Conservation (phyloP, 1,140 invertebrate species). For the Linepithema humile region DNA sequence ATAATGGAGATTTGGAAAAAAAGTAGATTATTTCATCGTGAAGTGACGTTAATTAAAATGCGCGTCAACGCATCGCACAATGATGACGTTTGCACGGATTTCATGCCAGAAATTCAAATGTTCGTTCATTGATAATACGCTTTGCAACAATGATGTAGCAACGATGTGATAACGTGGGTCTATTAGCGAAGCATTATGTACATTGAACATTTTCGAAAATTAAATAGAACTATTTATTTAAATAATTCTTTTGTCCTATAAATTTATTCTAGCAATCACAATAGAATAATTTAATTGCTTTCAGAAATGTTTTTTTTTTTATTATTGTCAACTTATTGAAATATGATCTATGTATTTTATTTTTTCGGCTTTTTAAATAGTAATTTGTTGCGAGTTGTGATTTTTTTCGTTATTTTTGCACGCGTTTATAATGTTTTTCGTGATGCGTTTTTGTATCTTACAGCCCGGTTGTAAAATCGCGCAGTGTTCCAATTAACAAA, state of each 20-base stretch:
- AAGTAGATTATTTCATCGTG: slow-evolving; percentile 28
- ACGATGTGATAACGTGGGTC: background rate
- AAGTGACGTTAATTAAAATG: slow-evolving; percentile 50
- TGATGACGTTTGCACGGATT: slow-evolving; percentile 17
- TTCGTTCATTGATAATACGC: background rate
- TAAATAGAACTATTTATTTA: background rate
- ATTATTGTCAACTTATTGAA: background rate
- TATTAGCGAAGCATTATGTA: background rate
- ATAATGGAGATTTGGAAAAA: background rate
- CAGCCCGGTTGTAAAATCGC: background rate
- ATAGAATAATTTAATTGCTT: background rate
- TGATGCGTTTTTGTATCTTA: background rate
- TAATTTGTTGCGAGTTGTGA: background rate
- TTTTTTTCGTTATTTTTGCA: background rate
- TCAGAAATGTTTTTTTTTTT: background rate
- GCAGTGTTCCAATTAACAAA: background rate
- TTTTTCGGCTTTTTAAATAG: background rate
- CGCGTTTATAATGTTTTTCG: background rate
- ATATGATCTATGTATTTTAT: slow-evolving; percentile 17
- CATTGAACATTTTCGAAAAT: background rate
- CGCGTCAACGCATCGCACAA: slow-evolving; percentile 22
- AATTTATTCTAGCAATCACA: background rate
- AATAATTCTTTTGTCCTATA: background rate
- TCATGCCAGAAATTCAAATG: slow-evolving; percentile 4
- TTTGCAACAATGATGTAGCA: background rate